phyloP scores from a whole-genome alignment of 2,113 vertebrate species.

The Cyphomyrus discorhynchus region DNA sequence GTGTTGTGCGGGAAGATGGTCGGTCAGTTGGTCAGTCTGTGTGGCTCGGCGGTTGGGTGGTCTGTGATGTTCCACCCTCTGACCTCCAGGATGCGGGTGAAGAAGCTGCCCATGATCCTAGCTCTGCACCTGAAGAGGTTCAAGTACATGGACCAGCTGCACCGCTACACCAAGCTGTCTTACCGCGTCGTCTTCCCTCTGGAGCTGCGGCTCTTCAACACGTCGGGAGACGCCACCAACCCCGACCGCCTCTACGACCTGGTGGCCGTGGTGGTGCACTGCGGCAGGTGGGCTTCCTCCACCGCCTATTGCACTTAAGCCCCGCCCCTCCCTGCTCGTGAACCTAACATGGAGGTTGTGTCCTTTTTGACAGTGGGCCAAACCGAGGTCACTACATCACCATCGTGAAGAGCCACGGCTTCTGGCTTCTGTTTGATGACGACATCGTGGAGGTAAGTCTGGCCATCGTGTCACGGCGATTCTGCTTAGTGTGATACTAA shows the following conservation, averaged over 20 bases:
- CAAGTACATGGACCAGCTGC: conserved; percentile 93
- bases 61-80: background rate
- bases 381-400: conserved; percentile 89
- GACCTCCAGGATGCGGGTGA: conserved; percentile 7
- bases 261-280: conserved; percentile 65
- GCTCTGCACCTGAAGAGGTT: conserved; percentile 77
- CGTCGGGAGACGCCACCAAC: conserved; percentile 85
- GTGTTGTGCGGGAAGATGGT: background rate
- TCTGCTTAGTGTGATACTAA: background rate
- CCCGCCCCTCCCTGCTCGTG: background rate
- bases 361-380: conserved; percentile 61
- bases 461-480: background rate
- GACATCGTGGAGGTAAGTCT: conserved; percentile 80
- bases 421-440: conserved; percentile 86
- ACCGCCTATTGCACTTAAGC: background rate
- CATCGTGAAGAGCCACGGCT: conserved; percentile 86
- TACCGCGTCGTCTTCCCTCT: conserved; percentile 88
- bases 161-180: conserved; percentile 88
- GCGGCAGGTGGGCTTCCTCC: conserved; percentile 50
- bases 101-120: conserved; percentile 15
- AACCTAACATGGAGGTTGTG: background rate
- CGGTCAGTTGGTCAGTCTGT: background rate
- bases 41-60: too few relatives aligned
- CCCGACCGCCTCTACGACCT: conserved; percentile 76
- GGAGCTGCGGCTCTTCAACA: conserved; percentile 89